Conservation (phyloP, 2,888 invertebrate species). For the Linnaemya vulpina region DNA sequence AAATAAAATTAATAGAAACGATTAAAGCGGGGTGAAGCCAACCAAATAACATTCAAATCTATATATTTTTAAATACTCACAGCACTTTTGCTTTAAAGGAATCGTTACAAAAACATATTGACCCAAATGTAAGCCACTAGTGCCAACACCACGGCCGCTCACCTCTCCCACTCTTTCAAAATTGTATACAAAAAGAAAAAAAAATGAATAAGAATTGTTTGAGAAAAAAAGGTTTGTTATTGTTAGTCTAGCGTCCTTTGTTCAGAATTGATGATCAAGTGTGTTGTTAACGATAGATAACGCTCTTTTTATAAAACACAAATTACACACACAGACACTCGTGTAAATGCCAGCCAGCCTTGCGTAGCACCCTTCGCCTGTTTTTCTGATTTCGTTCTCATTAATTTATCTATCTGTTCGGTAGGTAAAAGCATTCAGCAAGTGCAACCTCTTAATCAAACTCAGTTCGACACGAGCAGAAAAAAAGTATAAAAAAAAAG, state of each 20-base stretch:
- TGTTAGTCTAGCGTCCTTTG: slow-evolving; percentile 57
- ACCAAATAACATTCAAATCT: slow-evolving; percentile 45
- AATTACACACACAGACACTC: background rate
- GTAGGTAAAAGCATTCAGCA: slow-evolving; percentile 34
- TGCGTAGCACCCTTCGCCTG: background rate
- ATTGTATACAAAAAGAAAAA: background rate
- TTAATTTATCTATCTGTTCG: slow-evolving; percentile 61
- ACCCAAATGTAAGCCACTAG: slow-evolving; percentile 61
- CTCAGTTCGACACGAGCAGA: slow-evolving; percentile 42
- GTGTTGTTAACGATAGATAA: slow-evolving; percentile 65
- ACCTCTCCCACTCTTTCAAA: background rate
- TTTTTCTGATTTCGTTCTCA: slow-evolving; percentile 56
- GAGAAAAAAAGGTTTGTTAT: slow-evolving; percentile 24
- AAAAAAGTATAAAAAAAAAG: background rate
- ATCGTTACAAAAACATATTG: slow-evolving; percentile 69
- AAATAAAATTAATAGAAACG: background rate
- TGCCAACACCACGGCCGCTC: background rate
- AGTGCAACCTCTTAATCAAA: slow-evolving; percentile 69
- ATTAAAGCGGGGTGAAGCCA: slow-evolving; percentile 31
- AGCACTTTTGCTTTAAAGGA: slow-evolving; percentile 4
- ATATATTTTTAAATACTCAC: slow-evolving; percentile 16
- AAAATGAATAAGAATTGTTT: background rate
- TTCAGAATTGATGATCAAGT: slow-evolving; percentile 68
- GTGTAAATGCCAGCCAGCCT: background rate
- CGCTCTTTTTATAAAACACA: slow-evolving; percentile 14